Evolutionary conservation across 2,113 vertebrate species (phyloP), one percentile per base, ranked within the genome.

Genomic region (Poecilia latipinna): DNA sequence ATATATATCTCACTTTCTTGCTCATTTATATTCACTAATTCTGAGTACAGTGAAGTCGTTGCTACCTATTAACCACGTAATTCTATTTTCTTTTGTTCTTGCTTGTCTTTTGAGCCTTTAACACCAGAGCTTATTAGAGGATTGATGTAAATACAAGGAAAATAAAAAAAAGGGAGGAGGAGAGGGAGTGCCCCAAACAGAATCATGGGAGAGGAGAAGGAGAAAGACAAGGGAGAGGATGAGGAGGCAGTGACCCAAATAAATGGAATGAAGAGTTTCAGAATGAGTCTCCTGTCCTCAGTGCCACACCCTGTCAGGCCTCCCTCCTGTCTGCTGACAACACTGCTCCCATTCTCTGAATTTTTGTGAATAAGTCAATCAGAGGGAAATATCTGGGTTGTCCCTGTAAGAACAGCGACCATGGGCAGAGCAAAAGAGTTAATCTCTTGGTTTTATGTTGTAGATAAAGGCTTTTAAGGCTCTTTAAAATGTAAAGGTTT

Each of bases 201-300:
- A 17, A 48, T 48, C 44, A 48, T 6, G 44, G 44, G 44, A 48
- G 44, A 19, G 44, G 17, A 67, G 64, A 68, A 65, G 19, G 19
- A 48, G 10, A 57, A 22, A 66, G 13, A 39, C 5, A 0, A 66
- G 75, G 63, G 61, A 3, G 65, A 57, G 72, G 62, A 54, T 71
- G 65, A 67, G 74, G 78, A 87, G 78, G 84, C 77, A 78, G 44
- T 91, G 90, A 87, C 89, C 88, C 86, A 92, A 79, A 89, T 91
- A 89, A 90, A 89, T 85, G 74, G 72, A 87, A 82, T 81, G 74
- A 80, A 80, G 75, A 77, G 79, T 86, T 82, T 85, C 85, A 67
- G 93, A 77, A 12, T 93, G 86, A 85, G 87, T 94, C 81, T 31
- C 64, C 33, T 54, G 12, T 75, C 74, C 73, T 80, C 61, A 75